A percentile compares a stretch with the other conserved stretches of the same genome.
Conservation (phyloP, 2,113 vertebrate genomes). For the Cervus canadensis region DNA sequence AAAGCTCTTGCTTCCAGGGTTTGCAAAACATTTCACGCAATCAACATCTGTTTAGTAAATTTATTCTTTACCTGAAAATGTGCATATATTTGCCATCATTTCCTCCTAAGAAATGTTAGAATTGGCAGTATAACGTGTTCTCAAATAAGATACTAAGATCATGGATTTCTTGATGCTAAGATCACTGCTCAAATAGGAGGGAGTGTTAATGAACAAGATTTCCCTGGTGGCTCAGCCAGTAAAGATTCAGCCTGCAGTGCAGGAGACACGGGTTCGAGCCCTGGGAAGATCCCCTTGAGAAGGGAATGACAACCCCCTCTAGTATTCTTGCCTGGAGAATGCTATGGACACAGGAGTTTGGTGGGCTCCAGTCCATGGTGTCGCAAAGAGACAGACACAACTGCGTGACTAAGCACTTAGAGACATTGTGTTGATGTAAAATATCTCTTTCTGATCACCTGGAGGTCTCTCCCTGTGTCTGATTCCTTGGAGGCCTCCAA, state of each 20-base stretch:
- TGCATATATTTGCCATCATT: background rate
- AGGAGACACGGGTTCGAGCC: background rate
- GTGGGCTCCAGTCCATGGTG: background rate
- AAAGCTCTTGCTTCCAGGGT: background rate
- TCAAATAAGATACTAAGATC: background rate
- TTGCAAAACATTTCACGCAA: background rate
- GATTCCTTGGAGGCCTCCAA: accelerated
- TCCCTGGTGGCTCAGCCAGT: background rate
- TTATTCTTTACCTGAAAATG: background rate
- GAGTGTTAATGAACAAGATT: accelerated
- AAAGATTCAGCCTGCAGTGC: background rate
- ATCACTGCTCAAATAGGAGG: background rate
- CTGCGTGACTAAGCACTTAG: background rate
- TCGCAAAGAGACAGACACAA: background rate
- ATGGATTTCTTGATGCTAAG: background rate
- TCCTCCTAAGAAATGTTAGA: background rate
- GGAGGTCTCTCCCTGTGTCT: background rate
- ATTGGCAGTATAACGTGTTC: background rate
- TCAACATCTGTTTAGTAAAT: background rate
- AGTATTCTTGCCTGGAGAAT: background rate
- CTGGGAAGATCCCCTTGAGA: background rate
- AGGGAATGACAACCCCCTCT: background rate
- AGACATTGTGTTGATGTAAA: background rate
- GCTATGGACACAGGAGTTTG: background rate
- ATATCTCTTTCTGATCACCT: background rate